A percentile compares a stretch with the other conserved stretches of the same genome.
Conservation (phyloP, 1,140 invertebrate genomes). For the Lordiphosa collinella region DNA sequence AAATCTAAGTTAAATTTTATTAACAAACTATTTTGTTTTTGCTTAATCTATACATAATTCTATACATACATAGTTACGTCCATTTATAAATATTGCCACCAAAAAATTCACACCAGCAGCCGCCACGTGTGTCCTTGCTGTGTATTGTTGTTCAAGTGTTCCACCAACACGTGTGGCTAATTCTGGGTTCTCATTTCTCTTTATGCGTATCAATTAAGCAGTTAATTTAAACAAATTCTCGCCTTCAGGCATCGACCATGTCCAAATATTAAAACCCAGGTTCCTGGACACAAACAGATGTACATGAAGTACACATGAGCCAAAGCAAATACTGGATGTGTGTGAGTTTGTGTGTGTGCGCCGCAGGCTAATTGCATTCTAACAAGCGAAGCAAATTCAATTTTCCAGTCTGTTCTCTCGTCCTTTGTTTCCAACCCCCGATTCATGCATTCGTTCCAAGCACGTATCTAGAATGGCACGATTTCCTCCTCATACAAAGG, state of each 20-base stretch:
- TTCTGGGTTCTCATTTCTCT: conserved; percentile 31
- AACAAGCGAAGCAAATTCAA: conserved; percentile 74
- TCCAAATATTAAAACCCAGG: too few species aligned
- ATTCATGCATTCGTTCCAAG: conserved; percentile 53
- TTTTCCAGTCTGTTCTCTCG: conserved; percentile 44
- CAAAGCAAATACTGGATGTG: conserved; percentile 52
- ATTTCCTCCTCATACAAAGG: conserved; percentile 65
- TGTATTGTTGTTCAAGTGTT: conserved; percentile 34
- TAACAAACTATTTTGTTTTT: too few species aligned
- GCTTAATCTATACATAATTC: too few species aligned
- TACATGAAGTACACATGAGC: conserved; percentile 40
- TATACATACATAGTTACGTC: too few species aligned
- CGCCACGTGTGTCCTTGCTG: conserved; percentile 41
- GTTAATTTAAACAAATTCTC: conserved; percentile 43
- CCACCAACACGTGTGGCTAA: conserved; percentile 52
- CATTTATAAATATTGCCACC: conserved; percentile 6
- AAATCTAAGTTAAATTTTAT: too few species aligned
- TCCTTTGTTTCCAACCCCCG: conserved; percentile 41
- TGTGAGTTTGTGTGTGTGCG: not conserved
- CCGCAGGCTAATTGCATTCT: conserved; percentile 74
- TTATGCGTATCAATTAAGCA: conserved; percentile 63
- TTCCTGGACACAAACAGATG: conserved; percentile 30
- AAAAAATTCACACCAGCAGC: conserved; percentile 48
- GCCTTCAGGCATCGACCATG: conserved; percentile 26
- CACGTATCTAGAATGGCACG: conserved; percentile 54